phyloP scores from a whole-genome alignment of 2,888 invertebrate species.

The Noctua janthe region DNA sequence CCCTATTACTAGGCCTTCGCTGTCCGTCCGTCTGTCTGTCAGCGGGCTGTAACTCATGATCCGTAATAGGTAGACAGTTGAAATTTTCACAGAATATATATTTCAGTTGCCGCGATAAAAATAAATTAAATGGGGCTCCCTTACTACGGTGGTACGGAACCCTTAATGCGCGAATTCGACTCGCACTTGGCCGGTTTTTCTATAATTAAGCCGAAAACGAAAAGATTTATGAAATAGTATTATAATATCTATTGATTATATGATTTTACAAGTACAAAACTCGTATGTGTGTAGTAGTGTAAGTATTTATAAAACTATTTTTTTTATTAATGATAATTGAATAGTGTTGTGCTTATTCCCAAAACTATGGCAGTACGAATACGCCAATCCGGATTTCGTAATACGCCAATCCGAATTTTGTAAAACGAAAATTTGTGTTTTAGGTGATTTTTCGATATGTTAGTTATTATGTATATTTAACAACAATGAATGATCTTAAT shows the following conservation, averaged over 20 bases:
- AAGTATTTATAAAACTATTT: slow-evolving; percentile 44
- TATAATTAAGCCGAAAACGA: background rate
- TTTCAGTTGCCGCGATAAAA: too few species aligned
- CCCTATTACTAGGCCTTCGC: too few species aligned
- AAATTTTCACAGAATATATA: too few species aligned
- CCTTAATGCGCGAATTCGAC: too few species aligned
- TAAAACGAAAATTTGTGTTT: slow-evolving; percentile 38
- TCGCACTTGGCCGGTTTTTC: too few species aligned
- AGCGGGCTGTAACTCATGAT: too few species aligned
- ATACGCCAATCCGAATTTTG: slow-evolving; percentile 32
- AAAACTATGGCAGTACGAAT: slow-evolving; percentile 23
- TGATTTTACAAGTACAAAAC: slow-evolving; percentile 7
- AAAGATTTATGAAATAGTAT: background rate
- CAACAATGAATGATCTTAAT: slow-evolving; percentile 35
- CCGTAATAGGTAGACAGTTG: too few species aligned
- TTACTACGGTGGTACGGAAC: too few species aligned
- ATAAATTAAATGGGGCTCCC: too few species aligned
- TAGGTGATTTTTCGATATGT: slow-evolving; percentile 45
- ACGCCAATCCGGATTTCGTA: slow-evolving; percentile 23
- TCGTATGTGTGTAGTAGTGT: slow-evolving; percentile 20
- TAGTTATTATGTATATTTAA: slow-evolving; percentile 2
- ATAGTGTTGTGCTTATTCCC: slow-evolving; percentile 21
- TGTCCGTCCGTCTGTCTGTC: too few species aligned
- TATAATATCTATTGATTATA: background rate
- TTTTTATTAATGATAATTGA: background rate